Conservation (phyloP, 2,888 invertebrate genomes). For the Acronicta aceris region DNA sequence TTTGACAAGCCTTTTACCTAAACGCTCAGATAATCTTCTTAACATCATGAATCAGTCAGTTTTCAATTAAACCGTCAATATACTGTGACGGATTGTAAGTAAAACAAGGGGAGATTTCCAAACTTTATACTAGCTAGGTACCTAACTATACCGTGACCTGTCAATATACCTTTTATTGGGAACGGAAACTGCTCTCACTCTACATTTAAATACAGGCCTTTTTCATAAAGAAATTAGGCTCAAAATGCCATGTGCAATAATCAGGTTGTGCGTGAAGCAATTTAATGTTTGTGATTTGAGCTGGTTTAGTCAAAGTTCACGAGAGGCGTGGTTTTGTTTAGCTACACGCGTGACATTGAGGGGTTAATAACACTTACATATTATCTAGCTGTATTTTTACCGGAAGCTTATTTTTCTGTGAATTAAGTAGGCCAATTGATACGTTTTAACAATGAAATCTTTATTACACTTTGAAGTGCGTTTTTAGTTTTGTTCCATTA, state of each 20-base stretch:
- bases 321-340: constrained; percentile 44
- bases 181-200: constrained; percentile 27
- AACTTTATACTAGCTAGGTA: constrained; percentile 56
- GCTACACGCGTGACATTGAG: constrained; percentile 55
- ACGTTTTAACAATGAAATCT: not conserved
- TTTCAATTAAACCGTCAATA: constrained; percentile 61
- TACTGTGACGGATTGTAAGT: constrained; percentile 48
- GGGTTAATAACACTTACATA: constrained; percentile 46
- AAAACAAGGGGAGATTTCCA: constrained; percentile 60
- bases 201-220: constrained; percentile 21
- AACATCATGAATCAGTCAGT: constrained; percentile 58
- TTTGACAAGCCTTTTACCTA: constrained; percentile 57
- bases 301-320: constrained; percentile 47
- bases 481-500: not conserved
- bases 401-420: constrained; percentile 29
- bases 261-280: constrained; percentile 30
- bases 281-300: constrained; percentile 42
- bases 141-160: constrained; percentile 66
- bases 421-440: constrained; percentile 12
- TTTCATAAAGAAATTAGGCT: constrained; percentile 29
- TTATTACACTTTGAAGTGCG: not conserved
- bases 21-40: constrained; percentile 44
- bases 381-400: constrained; percentile 16
- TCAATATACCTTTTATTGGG: constrained; percentile 57
- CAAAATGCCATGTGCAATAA: constrained; percentile 18